These are phyloP conservation scores for Gryllus bimaculatus DNA, from an alignment of 1,140 invertebrate species.

Conservation along the genomic window DNA sequence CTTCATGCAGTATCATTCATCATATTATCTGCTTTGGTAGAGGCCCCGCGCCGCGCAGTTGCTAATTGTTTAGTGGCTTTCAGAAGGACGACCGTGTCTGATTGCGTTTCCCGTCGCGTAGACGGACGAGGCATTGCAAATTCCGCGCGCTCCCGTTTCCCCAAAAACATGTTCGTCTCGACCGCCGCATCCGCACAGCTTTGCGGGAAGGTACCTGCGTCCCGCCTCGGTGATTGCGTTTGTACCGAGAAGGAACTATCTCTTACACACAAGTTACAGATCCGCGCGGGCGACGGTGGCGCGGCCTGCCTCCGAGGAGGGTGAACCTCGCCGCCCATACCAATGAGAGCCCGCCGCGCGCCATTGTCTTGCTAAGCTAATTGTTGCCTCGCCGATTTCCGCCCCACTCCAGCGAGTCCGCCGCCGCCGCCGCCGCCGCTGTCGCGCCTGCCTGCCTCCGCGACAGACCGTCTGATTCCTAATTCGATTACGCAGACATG, in stretches of 20 bases:
- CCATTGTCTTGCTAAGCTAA: background rate
- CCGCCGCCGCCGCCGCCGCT: too few species aligned
- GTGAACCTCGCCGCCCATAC: background rate
- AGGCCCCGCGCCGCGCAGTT: too few species aligned
- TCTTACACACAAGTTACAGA: slow-evolving; percentile 1
- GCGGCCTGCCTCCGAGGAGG: background rate
- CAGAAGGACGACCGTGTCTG: too few species aligned
- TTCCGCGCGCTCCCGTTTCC: too few species aligned
- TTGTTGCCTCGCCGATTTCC: background rate
- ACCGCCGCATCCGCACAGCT: too few species aligned
- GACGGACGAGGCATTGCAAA: too few species aligned
- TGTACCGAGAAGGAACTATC: background rate
- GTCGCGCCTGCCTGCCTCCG: background rate
- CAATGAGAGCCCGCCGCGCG: background rate
- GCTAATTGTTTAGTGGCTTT: too few species aligned
- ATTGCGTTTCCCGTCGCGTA: too few species aligned
- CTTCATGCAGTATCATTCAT: too few species aligned
- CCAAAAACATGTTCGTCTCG: too few species aligned
- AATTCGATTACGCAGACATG: background rate
- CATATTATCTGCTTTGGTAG: too few species aligned
- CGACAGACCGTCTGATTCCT: background rate
- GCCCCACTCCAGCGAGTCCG: background rate
- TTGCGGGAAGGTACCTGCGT: background rate
- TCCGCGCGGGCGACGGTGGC: background rate
- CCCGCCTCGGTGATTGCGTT: background rate